These are phyloP conservation scores for Protosalanx chinensis DNA, from an alignment of 2,797 vertebrate species.

Conservation along the genomic window DNA sequence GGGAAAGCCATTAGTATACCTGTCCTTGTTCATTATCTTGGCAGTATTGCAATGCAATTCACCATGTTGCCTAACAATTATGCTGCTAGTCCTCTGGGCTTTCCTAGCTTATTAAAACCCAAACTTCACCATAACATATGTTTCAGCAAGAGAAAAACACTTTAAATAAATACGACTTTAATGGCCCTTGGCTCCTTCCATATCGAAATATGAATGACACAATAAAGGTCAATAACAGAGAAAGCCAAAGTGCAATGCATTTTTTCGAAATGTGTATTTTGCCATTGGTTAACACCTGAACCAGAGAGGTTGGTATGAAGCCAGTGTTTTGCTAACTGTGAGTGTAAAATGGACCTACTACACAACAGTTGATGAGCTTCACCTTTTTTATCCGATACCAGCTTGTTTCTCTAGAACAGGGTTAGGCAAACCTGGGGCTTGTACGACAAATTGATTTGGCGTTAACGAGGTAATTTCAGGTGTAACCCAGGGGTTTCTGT, in stretches of 20 bases:
- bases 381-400: no score
- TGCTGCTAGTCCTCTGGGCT: slow-evolving; percentile 71
- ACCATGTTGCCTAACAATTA: slow-evolving; percentile 73
- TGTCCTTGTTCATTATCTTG: slow-evolving; percentile 76
- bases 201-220: slow-evolving; percentile 69
- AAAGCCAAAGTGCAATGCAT: slow-evolving; percentile 61
- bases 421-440: no score
- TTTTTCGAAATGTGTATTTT: slow-evolving; percentile 6
- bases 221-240: slow-evolving; percentile 59
- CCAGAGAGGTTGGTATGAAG: background rate
- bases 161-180: slow-evolving; percentile 74
- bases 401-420: no score
- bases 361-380: no score
- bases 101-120: slow-evolving; percentile 75
- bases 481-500: no score
- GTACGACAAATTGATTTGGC: no score
- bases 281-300: background rate
- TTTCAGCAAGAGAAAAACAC: slow-evolving; percentile 69
- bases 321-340: no score
- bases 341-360: no score
- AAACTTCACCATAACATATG: slow-evolving; percentile 77
- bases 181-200: slow-evolving; percentile 70
- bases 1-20: slow-evolving; percentile 55
- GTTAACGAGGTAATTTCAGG: no score
- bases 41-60: slow-evolving; percentile 77